Conservation (phyloP, 2,113 vertebrate species). For the Mustela lutreola region DNA sequence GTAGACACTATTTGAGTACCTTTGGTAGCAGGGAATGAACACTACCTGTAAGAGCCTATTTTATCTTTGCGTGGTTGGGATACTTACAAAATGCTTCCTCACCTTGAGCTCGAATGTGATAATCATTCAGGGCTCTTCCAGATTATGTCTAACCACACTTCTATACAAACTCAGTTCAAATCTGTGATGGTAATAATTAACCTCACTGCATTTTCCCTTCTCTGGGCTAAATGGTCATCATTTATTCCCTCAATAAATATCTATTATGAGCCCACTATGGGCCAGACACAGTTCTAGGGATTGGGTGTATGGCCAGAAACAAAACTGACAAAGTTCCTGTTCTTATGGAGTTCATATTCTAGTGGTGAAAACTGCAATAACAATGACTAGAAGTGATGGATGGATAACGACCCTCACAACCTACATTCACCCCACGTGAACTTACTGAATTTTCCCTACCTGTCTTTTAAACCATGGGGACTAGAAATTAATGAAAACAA, state of each 20-base stretch:
- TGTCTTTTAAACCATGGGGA: not conserved
- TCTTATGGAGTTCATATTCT: not conserved
- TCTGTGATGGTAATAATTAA: not conserved
- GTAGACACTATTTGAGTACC: not conserved
- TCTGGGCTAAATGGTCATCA: not conserved
- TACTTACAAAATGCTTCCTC: not conserved
- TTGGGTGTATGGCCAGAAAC: not conserved
- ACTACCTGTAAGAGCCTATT: not conserved
- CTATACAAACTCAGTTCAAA: not conserved
- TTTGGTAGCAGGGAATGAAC: not conserved
- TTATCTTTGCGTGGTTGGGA: not conserved
- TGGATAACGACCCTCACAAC: not conserved
- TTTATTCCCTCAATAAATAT: not conserved
- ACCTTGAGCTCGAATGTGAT: not conserved
- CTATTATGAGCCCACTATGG: not conserved
- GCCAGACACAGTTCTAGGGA: not conserved
- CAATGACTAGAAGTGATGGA: not conserved
- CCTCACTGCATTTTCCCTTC: not conserved
- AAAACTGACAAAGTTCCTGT: not conserved
- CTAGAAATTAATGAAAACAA: not conserved
- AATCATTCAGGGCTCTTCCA: not conserved
- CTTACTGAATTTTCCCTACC: not conserved
- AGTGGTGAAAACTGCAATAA: not conserved
- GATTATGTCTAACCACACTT: not conserved
- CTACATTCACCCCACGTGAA: not conserved